Conservation (phyloP, 2,888 invertebrate genomes). For the Caenorhabditis uteleia region DNA sequence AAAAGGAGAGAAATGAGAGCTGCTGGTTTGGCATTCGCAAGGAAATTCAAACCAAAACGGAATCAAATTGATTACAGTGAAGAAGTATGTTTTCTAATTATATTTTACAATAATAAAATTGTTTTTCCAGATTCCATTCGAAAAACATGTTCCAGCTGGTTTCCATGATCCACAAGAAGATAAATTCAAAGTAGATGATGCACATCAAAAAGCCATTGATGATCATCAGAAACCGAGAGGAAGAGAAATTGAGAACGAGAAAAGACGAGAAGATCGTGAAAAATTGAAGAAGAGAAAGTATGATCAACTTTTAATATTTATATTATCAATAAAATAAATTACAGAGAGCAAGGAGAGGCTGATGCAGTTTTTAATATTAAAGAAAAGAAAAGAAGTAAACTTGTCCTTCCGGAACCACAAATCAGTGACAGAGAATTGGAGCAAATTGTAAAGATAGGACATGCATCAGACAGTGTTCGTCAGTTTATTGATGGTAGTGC, state of each 20-base stretch:
- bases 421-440: conserved; percentile 83
- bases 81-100: conserved; percentile 78
- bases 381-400: conserved; percentile 75
- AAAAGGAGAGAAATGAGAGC: conserved; percentile 96
- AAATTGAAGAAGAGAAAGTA: conserved; percentile 86
- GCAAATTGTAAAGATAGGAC: conserved; percentile 78
- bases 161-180: conserved; percentile 94
- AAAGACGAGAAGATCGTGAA: conserved; percentile 91
- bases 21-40: conserved; percentile 80
- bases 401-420: conserved; percentile 94
- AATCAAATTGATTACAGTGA: conserved; percentile 85
- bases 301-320: conserved; percentile 9
- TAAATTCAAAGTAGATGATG: conserved; percentile 71
- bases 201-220: conserved; percentile 52
- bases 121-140: conserved; percentile 77
- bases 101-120: background rate
- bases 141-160: conserved; percentile 76
- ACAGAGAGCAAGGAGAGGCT: conserved; percentile 78
- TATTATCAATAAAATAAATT: no score
- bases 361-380: conserved; percentile 74
- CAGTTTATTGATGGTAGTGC: conserved; percentile 81
- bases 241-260: conserved; percentile 75
- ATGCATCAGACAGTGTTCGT: conserved; percentile 73
- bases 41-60: conserved; percentile 62
- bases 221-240: conserved; percentile 58